phyloP scores from a whole-genome alignment of 1,140 invertebrate genomes.

The Drosophila persimilis region DNA sequence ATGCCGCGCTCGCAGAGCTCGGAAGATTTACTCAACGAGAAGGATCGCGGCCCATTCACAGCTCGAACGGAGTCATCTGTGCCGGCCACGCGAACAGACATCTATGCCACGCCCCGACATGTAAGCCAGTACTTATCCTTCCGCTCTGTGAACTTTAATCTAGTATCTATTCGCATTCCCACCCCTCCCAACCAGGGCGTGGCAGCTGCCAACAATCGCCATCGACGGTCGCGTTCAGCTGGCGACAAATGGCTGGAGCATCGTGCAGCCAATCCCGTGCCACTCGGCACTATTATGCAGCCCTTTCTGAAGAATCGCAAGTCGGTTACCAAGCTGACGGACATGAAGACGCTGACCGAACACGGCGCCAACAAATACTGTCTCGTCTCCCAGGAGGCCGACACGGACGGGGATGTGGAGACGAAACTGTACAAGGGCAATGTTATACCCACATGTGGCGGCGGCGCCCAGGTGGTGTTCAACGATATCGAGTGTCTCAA shows the following conservation, averaged over 20 bases:
- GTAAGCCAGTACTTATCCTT: constrained; percentile 19
- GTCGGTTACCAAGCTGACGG: constrained; percentile 91
- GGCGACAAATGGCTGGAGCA: constrained; percentile 96
- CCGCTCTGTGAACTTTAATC: background rate
- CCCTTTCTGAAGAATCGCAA: constrained; percentile 92
- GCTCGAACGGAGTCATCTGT: constrained; percentile 60
- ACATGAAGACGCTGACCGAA: constrained; percentile 88
- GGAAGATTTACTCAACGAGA: constrained; percentile 68
- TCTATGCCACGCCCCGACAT: constrained; percentile 70
- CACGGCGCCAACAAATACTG: constrained; percentile 94
- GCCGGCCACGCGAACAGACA: constrained; percentile 58
- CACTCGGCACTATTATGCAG: constrained; percentile 93
- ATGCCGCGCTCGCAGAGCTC: constrained; percentile 70
- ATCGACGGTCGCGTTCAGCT: constrained; percentile 91
- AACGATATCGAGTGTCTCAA: constrained; percentile 96
- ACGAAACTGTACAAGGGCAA: constrained; percentile 97
- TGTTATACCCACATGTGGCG: constrained; percentile 94
- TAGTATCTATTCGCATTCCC: background rate
- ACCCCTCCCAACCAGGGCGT: constrained; percentile 79
- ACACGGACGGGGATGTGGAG: constrained; percentile 95
- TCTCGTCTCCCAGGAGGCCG: constrained; percentile 94
- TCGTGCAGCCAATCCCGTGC: constrained; percentile 88
- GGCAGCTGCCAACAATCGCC: constrained; percentile 88
- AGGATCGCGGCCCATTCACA: constrained; percentile 51
- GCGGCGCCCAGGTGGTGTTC: constrained; percentile 97